Evolutionary conservation across 2,888 invertebrate genomes (phyloP), one percentile per base, ranked within the genome.

Genomic region (Brachylomia viminalis): DNA sequence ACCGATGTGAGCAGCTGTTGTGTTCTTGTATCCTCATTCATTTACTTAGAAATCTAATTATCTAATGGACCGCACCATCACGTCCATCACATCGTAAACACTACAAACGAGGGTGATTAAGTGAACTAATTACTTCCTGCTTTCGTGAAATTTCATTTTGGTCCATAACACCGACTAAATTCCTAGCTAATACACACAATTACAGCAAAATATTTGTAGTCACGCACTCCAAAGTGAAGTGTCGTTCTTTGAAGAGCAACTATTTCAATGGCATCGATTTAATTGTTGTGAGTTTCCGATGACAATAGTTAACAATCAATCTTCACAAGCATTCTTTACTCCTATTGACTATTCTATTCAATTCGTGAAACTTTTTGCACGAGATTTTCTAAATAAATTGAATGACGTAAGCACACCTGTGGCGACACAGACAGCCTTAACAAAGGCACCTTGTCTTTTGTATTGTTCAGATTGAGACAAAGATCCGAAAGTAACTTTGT

Each of bases 21-120:
- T 61, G 67, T 79, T 75, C 72, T 78, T 78, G 20, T 68, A 68
- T 56, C 73, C 54, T 86, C 62, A 47, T 66, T 74, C 76, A 80
- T 82, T 77, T 77, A 86, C 82, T 77, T 79, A 75, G 81, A 83
- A 84, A 84, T 79, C 67, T 84, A 84, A 87, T 87, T 79, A 86
- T 75, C 72, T 84, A 87, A 75, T 75, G 79, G 62, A 71, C 62
- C 70, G 56, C 68, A 66, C 56, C 79, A 73, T 82, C 81, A 75
- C 42, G 74, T 72, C 49, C 79, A 73, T 82, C 81, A 75, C 47
- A 75, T 72, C 79, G 85, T 77, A 82, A 80, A 82, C 52, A 71
- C 33, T 27, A 76, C 65, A 71, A 85, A 73, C 33, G 47, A n/a
- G 69, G 47, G 83, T 85, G 72, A 80, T 82, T 80, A 79, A 64